Evolutionary conservation across 2,888 invertebrate species (phyloP).

Genomic region (Coelinius sp.): DNA sequence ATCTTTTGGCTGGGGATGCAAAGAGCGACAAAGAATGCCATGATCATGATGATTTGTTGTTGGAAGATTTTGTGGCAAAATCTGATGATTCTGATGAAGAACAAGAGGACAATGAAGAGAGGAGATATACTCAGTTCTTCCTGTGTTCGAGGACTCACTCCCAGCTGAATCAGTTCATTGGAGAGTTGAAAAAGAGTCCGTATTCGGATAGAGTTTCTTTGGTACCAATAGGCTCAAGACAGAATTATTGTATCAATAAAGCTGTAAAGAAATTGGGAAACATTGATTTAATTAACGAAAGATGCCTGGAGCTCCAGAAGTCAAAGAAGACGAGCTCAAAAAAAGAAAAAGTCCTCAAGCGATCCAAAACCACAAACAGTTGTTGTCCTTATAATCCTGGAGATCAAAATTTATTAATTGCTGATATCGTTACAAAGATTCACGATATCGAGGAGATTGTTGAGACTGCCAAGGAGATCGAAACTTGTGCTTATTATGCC

Average conservation of each 20-base stretch:
- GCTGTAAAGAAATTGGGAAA: slow-evolving; percentile 82
- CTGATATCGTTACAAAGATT: slow-evolving; percentile 79
- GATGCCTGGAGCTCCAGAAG: slow-evolving; percentile 86
- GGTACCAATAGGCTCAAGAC: slow-evolving; percentile 87
- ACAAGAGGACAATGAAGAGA: slow-evolving; percentile 64
- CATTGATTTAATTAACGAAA: slow-evolving; percentile 89
- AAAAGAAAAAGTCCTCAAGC: slow-evolving; percentile 78
- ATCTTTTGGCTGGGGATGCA: background rate
- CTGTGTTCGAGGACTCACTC: slow-evolving; percentile 98
- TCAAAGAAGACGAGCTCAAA: slow-evolving; percentile 75
- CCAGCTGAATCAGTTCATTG: slow-evolving; percentile 94
- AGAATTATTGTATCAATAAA: slow-evolving; percentile 91
- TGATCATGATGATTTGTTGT: slow-evolving; percentile 73
- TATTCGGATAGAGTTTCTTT: slow-evolving; percentile 81
- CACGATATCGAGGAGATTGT: slow-evolving; percentile 92
- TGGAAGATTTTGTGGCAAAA: slow-evolving; percentile 71
- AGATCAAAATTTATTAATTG: slow-evolving; percentile 75
- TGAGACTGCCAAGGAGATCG: slow-evolving; percentile 76
- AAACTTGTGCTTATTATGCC: slow-evolving; percentile 96
- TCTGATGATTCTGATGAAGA: slow-evolving; percentile 69
- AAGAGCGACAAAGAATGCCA: slow-evolving; percentile 38
- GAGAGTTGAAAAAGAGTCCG: slow-evolving; percentile 88
- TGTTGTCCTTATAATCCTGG: slow-evolving; percentile 80
- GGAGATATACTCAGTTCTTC: slow-evolving; percentile 78
- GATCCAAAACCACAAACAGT: slow-evolving; percentile 74